Conservation (phyloP, 2,113 vertebrate genomes). For the Pristiophorus japonicus region DNA sequence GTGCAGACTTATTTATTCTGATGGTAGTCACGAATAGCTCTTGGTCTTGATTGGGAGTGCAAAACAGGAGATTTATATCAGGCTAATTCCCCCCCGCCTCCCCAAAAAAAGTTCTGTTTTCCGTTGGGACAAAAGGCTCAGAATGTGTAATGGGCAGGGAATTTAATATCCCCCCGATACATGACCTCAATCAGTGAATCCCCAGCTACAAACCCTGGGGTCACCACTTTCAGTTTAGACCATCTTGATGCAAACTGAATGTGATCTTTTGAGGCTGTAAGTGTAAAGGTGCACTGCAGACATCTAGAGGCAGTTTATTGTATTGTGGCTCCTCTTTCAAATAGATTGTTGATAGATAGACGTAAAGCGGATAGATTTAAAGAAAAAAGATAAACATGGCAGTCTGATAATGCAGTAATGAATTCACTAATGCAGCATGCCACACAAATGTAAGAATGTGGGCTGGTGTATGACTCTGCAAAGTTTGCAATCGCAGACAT, state of each 20-base stretch:
- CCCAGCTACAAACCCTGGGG: neutral
- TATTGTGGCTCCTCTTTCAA: neutral
- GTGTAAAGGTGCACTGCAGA: neutral
- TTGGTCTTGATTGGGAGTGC: neutral
- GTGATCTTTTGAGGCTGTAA: neutral
- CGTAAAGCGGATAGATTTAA: neutral
- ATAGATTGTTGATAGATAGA: neutral
- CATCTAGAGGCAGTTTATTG: slow-evolving; percentile 17
- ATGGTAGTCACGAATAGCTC: neutral
- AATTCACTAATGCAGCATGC: neutral
- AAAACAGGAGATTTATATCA: neutral
- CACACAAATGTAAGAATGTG: neutral
- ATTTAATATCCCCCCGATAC: neutral
- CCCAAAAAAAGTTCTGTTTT: neutral
- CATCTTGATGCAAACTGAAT: slow-evolving; percentile 17
- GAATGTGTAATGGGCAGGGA: neutral
- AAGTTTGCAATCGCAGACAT: neutral
- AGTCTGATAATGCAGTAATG: neutral
- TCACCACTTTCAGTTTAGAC: neutral
- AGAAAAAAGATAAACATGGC: neutral
- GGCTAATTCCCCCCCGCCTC: neutral
- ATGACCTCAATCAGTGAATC: neutral
- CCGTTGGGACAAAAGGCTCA: neutral
- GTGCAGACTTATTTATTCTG: neutral
- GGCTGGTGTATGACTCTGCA: neutral